These are phyloP conservation scores for Marisa cornuarietis DNA, from an alignment of 1,140 invertebrate genomes.

Conservation along the genomic window DNA sequence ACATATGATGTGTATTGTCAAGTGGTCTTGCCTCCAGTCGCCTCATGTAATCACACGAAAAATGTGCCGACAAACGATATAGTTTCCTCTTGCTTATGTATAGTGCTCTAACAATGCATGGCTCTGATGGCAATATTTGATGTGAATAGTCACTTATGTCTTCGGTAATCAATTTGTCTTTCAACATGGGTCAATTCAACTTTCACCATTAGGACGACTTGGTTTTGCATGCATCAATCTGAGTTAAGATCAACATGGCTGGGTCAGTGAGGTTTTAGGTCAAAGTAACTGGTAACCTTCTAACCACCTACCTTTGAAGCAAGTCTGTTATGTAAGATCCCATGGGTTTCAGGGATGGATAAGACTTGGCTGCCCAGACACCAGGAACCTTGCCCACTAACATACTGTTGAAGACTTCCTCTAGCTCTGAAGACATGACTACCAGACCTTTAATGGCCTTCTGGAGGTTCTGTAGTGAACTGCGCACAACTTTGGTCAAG, in stretches of 20 bases:
- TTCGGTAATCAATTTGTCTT: too few species aligned
- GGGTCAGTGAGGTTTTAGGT: neutral
- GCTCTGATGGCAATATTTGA: too few species aligned
- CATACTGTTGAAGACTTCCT: slow-evolving; percentile 66
- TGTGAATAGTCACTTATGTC: too few species aligned
- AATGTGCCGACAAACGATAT: too few species aligned
- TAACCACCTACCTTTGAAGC: slow-evolving; percentile 60
- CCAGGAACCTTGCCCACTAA: slow-evolving; percentile 69
- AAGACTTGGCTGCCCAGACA: slow-evolving; percentile 76
- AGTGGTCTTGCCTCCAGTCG: too few species aligned
- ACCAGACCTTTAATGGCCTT: slow-evolving; percentile 67
- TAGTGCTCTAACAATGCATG: too few species aligned
- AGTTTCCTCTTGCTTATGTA: too few species aligned
- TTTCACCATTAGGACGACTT: too few species aligned
- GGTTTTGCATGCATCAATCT: neutral
- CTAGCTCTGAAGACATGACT: slow-evolving; percentile 66
- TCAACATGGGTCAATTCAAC: too few species aligned
- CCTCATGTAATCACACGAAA: too few species aligned
- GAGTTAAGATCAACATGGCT: neutral
- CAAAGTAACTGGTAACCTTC: neutral
- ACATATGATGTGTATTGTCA: too few species aligned
- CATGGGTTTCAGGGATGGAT: slow-evolving; percentile 66
- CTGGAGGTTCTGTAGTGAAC: slow-evolving; percentile 59
- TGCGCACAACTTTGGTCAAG: slow-evolving; percentile 58
- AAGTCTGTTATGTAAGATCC: slow-evolving; percentile 65